Percentiles rank a stretch among this genome's conserved stretches.
phyloP scores from a whole-genome alignment of 1,140 invertebrate species.

The Apolygus lucorum region DNA sequence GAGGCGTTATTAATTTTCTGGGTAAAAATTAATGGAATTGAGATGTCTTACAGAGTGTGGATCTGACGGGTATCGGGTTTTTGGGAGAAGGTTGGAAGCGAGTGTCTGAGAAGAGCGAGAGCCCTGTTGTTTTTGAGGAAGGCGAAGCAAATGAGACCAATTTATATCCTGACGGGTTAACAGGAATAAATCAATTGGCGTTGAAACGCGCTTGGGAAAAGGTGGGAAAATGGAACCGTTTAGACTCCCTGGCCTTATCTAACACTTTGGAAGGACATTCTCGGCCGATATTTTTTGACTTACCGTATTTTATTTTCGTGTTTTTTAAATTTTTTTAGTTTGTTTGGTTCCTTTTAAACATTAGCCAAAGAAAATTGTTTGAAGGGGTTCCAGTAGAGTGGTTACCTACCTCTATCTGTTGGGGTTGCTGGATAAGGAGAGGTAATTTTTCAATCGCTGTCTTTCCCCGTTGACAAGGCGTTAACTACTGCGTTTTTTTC shows the following conservation, averaged over 20 bases:
- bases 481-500: neutral
- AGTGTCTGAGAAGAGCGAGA: neutral
- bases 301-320: neutral
- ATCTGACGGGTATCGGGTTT: neutral
- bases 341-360: too few relatives aligned
- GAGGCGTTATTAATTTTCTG: slow-evolving; percentile 10
- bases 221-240: slow-evolving; percentile 14
- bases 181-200: slow-evolving; percentile 16
- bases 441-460: neutral
- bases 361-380: neutral
- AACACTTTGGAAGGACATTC: neutral
- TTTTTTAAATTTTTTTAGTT: neutral
- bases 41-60: neutral
- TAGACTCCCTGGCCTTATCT: neutral
- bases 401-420: neutral
- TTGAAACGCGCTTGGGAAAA: neutral
- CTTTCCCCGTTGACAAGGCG: neutral
- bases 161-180: slow-evolving; percentile 14
- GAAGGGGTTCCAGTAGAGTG: neutral
- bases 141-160: slow-evolving; percentile 11
- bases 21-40: slow-evolving; percentile 15
- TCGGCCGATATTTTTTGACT: neutral
- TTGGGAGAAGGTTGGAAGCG: neutral
- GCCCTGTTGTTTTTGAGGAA: neutral
- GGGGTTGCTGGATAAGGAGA: neutral